Evolutionary conservation across 2,888 invertebrate genomes (phyloP).

Genomic region (Callinectes sapidus): DNA sequence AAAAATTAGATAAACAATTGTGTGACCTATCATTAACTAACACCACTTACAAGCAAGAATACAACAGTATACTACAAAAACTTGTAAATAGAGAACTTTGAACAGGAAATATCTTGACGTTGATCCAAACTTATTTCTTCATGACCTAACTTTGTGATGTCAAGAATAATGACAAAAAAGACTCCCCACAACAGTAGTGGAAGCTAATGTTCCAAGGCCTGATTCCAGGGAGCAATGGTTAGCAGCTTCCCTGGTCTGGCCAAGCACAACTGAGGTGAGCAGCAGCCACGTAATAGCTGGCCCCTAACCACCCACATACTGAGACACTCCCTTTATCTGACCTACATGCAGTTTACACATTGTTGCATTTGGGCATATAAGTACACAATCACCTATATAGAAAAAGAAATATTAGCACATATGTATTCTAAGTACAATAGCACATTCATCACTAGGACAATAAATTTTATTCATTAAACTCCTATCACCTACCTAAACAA

Average conservation of each 20-base stretch:
- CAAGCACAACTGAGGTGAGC: not conserved
- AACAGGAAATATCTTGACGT: not conserved
- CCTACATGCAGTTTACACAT: not conserved
- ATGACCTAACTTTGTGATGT: not conserved
- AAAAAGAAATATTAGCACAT: not conserved
- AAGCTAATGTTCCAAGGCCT: not conserved
- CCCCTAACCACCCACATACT: not conserved
- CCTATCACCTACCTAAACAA: not conserved
- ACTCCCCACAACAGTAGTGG: not conserved
- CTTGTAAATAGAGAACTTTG: not conserved
- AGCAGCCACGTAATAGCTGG: not conserved
- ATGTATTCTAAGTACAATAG: not conserved
- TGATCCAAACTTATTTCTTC: not conserved
- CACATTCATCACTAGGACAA: not conserved
- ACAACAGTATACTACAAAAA: not conserved
- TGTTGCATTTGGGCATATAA: not conserved
- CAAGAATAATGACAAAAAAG: not conserved
- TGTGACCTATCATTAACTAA: not conserved
- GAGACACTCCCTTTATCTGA: not conserved
- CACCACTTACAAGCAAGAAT: not conserved
- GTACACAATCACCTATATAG: slow-evolving; percentile 2
- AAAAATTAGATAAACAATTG: not conserved
- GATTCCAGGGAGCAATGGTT: too few species aligned
- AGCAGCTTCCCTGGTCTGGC: not conserved
- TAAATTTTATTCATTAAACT: not conserved